Conservation (phyloP, 2,797 vertebrate species). For the Hippocampus kuda region DNA sequence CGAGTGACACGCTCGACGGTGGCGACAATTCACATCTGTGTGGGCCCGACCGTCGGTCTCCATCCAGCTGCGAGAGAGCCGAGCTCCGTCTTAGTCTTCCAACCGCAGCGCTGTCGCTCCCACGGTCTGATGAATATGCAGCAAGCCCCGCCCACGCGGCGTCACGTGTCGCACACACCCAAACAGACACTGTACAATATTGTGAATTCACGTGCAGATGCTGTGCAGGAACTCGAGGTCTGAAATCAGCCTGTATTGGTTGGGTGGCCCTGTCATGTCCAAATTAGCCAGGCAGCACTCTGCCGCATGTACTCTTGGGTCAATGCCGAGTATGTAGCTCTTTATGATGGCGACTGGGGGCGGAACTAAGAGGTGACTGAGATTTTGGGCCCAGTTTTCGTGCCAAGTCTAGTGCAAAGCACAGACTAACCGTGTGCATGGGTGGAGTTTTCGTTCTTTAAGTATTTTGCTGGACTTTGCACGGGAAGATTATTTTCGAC, state of each 20-base stretch:
- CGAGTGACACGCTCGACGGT: slow-evolving; percentile 18
- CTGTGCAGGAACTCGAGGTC: too few species aligned
- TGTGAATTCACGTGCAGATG: background rate
- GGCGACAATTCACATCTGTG: slow-evolving; percentile 29
- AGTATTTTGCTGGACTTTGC: too few species aligned
- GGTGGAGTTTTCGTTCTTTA: too few species aligned
- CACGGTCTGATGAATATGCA: slow-evolving; percentile 40
- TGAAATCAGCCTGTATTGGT: background rate
- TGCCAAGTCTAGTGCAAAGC: too few species aligned
- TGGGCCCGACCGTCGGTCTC: slow-evolving; percentile 11
- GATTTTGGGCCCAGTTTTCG: too few species aligned
- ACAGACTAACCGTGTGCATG: too few species aligned
- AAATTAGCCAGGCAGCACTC: background rate
- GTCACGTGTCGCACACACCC: background rate
- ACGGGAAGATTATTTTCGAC: too few species aligned
- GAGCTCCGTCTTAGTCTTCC: slow-evolving; percentile 6
- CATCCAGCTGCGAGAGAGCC: slow-evolving; percentile 33
- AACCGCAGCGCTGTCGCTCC: slow-evolving; percentile 21
- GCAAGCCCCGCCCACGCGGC: slow-evolving; percentile 23
- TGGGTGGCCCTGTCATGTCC: background rate
- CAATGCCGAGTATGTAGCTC: background rate
- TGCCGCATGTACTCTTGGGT: background rate
- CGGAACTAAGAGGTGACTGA: background rate
- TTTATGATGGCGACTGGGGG: background rate
- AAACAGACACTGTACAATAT: background rate